These are phyloP conservation scores for Boloria euphrosyne DNA, from an alignment of 2,888 invertebrate genomes.

Conservation along the genomic window DNA sequence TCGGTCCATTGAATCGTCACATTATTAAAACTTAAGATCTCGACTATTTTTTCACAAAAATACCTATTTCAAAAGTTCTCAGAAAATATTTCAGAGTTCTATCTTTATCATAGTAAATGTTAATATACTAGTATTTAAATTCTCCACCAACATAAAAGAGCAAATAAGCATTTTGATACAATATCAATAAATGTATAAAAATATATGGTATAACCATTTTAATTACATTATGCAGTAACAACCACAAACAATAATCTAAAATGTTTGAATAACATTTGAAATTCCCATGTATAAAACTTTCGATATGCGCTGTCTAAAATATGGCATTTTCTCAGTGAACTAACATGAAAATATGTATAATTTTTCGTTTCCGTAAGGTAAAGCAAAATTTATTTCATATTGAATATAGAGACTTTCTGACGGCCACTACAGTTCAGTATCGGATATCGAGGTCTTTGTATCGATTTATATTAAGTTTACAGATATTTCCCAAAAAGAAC, in stretches of 20 bases:
- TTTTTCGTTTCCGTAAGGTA: conserved; percentile 27
- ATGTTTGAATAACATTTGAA: no score
- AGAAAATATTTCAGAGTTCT: neutral
- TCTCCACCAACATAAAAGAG: no score
- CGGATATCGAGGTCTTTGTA: conserved; percentile 2
- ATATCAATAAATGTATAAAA: no score
- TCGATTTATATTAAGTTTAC: neutral
- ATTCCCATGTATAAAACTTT: conserved; percentile 1
- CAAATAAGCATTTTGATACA: no score
- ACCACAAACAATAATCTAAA: no score
- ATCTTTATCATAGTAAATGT: no score
- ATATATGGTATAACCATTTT: no score
- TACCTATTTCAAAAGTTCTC: no score
- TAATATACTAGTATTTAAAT: no score
- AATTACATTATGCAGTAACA: no score
- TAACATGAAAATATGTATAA: conserved; percentile 33
- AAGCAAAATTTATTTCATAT: conserved; percentile 47
- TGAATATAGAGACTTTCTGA: conserved; percentile 53
- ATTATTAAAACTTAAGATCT: conserved; percentile 26
- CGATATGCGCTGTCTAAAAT: neutral
- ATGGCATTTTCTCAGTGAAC: neutral
- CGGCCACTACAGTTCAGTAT: conserved; percentile 42
- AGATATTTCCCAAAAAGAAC: no score
- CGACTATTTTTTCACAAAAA: conserved; percentile 9
- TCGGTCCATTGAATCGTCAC: conserved; percentile 29